Evolutionary conservation across 2,888 invertebrate species (phyloP).

Genomic region (Mythimna loreyi): DNA sequence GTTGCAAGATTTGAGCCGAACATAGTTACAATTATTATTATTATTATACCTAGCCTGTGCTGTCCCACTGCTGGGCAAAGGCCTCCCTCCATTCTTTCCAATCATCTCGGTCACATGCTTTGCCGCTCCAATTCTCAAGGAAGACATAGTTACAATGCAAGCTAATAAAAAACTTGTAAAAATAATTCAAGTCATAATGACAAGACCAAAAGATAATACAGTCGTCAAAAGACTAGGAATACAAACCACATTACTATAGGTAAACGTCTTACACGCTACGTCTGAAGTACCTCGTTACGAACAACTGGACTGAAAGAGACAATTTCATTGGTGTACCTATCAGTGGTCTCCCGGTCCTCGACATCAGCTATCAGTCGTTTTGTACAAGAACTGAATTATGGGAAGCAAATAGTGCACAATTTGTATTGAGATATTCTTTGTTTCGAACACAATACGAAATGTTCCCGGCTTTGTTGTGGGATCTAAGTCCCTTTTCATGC

Average conservation of each 20-base stretch:
- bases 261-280: too few relatives aligned
- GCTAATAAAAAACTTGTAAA: too few relatives aligned
- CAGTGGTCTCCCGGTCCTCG: constrained; percentile 19
- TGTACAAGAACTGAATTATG: constrained; percentile 49
- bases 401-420: constrained; percentile 50
- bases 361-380: constrained; percentile 48
- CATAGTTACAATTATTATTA: too few relatives aligned
- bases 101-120: too few relatives aligned
- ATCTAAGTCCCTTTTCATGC: constrained; percentile 26
- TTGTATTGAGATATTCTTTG: constrained; percentile 53
- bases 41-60: too few relatives aligned
- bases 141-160: too few relatives aligned
- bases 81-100: too few relatives aligned
- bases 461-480: constrained; percentile 35
- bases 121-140: too few relatives aligned
- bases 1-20: too few relatives aligned
- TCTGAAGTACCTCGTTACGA: background rate
- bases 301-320: constrained; percentile 8
- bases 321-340: constrained; percentile 22
- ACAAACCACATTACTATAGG: background rate
- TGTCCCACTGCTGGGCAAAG: too few relatives aligned
- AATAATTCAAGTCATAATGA: too few relatives aligned
- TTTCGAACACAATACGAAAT: constrained; percentile 42
- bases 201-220: too few relatives aligned
- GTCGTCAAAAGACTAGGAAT: background rate